phyloP scores from a whole-genome alignment of 2,797 vertebrate genomes.

The Melopsittacus undulatus region DNA sequence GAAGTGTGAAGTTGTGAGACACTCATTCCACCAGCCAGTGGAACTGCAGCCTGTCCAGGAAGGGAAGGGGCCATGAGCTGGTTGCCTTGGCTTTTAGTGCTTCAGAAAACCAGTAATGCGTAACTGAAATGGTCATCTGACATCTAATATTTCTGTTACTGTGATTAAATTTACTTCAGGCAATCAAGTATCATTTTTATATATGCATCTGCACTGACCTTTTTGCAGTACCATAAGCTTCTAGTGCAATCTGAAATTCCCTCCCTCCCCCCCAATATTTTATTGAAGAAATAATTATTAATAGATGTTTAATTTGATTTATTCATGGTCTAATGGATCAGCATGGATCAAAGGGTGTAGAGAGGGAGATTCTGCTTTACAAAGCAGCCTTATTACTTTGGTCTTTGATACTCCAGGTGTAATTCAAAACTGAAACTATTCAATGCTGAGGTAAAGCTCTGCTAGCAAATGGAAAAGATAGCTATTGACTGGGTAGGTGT shows the following conservation, averaged over 20 bases:
- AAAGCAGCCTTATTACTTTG: neutral
- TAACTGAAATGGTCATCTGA: fast-evolving
- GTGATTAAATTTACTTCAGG: neutral
- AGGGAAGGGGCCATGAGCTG: fast-evolving
- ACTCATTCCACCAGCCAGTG: fast-evolving
- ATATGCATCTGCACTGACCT: neutral
- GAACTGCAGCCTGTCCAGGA: neutral
- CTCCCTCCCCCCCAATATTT: neutral
- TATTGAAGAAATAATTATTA: neutral
- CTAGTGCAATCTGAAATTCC: neutral
- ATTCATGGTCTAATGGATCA: neutral
- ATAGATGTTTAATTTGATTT: neutral
- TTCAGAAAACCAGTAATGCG: fast-evolving
- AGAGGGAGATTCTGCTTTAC: neutral
- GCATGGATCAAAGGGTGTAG: neutral
- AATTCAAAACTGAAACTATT: slow-evolving; percentile 35
- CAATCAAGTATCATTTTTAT: neutral
- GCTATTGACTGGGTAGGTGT: slow-evolving; percentile 66
- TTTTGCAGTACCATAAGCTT: neutral
- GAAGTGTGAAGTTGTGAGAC: neutral
- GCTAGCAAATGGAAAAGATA: slow-evolving; percentile 35
- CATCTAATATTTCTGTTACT: neutral
- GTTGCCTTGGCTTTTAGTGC: neutral
- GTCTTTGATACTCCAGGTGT: neutral
- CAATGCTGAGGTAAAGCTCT: slow-evolving; percentile 46